Evolutionary conservation across 2,888 invertebrate species (phyloP), one percentile per base, ranked within the genome.

Genomic region (Xanthorhoe designata): DNA sequence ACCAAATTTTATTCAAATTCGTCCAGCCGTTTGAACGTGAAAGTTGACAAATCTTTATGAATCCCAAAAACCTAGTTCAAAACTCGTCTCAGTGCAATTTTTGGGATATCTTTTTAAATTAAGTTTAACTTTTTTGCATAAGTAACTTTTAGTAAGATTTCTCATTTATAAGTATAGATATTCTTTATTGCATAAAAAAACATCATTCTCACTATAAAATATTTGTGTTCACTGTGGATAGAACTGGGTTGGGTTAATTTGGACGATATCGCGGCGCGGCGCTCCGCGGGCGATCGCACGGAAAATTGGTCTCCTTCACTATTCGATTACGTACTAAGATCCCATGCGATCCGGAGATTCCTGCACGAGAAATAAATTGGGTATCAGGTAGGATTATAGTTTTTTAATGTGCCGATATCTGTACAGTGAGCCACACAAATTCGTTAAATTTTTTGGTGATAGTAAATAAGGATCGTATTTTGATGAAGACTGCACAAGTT

Each of bases 241-340:
- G 45, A 45, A 66, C 82, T 58, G 66, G 64, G 75, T 56, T 73
- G 82, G 86, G 90, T 91, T 92, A 91, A 91, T 91, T 90, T 89
- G 86, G 86, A 76, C 83, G 86, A 85, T 88, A 88, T 86, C 79
- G 79, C 76, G 80, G 79, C 79, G 76, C 75, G 76, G 74, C 78
- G 82, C 78, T 83, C 80, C 74, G 79, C 72, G 84, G 77, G 89
- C 88, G 87, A 85, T 89, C 88, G 83, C 81, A 90, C 87, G 89
- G 89, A 91, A 92, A 92, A 92, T 92, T 92, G 90, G 85, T 79
- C 88, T 87, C 84, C 86, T 85, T 79, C 83, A 61, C 85, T 81
- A 87, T 90, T 87, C 81, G 87, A 90, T 91, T 91, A 91, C 84
- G 89, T 84, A 82, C 86, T 84, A 90, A 90, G 87, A 90, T 91